These are phyloP conservation scores for Podabrus alpinus DNA, from an alignment of 2,888 invertebrate genomes.

Conservation along the genomic window DNA sequence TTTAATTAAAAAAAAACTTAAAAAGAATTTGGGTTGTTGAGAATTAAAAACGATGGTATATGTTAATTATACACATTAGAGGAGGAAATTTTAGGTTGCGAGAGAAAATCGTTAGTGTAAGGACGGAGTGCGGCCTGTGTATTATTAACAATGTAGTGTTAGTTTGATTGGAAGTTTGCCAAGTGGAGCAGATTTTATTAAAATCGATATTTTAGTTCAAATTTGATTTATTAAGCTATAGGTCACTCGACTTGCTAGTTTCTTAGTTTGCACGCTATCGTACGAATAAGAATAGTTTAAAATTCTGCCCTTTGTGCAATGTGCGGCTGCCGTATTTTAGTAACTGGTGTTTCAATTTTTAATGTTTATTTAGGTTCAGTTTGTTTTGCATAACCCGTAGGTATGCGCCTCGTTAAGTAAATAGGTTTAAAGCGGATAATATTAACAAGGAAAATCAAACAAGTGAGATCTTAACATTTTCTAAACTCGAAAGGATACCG, in stretches of 20 bases:
- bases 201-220: not conserved
- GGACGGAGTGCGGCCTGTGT: not conserved
- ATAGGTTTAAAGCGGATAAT: not conserved
- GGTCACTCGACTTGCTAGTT: not conserved
- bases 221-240: not conserved
- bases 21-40: not conserved
- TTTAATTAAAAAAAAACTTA: not conserved
- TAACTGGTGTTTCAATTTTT: not conserved
- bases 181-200: not conserved
- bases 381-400: not conserved
- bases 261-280: no score
- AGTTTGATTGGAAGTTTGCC: not conserved
- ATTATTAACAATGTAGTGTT: not conserved
- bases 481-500: no score
- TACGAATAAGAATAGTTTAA: no score
- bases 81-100: not conserved
- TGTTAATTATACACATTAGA: not conserved
- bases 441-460: not conserved
- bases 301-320: no score
- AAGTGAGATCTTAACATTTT: not conserved
- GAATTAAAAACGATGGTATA: not conserved
- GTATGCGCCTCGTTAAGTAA: not conserved
- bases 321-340: no score
- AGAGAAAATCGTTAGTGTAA: not conserved
- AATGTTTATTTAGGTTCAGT: not conserved